These are phyloP conservation scores for Apis cerana DNA, from an alignment of 1,140 invertebrate genomes.

Conservation along the genomic window DNA sequence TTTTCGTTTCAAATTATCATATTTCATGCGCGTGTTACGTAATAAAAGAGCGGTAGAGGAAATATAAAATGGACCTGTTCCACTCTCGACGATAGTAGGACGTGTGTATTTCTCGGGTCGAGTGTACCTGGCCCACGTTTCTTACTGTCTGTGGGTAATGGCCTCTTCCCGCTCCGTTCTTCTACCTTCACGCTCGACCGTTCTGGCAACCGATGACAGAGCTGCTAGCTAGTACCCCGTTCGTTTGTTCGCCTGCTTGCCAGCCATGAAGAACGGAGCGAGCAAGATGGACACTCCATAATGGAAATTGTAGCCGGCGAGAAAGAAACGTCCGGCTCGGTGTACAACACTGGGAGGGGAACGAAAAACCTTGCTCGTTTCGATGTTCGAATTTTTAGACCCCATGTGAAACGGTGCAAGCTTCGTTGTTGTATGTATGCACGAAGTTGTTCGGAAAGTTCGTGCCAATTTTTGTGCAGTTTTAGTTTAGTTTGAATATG, in stretches of 20 bases:
- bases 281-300: slow-evolving; percentile 20
- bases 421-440: too few relatives aligned
- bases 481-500: too few relatives aligned
- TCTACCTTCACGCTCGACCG: slow-evolving; percentile 58
- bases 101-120: slow-evolving; percentile 64
- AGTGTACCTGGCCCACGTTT: slow-evolving; percentile 73
- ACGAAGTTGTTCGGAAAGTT: too few relatives aligned
- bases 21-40: slow-evolving; percentile 27
- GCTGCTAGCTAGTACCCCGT: slow-evolving; percentile 41
- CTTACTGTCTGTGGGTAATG: slow-evolving; percentile 69
- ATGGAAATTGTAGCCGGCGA: slow-evolving; percentile 55
- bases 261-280: slow-evolving; percentile 10
- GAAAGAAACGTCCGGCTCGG: slow-evolving; percentile 4
- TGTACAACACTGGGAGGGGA: background rate
- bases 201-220: slow-evolving; percentile 66
- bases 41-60: slow-evolving; percentile 42
- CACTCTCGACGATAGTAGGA: slow-evolving; percentile 35
- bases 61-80: slow-evolving; percentile 35
- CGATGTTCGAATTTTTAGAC: slow-evolving; percentile 19
- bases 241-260: slow-evolving; percentile 36
- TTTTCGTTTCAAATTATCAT: background rate
- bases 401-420: background rate
- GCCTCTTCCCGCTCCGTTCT: slow-evolving; percentile 58
- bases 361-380: slow-evolving; percentile 9
- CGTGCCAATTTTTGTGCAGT: too few relatives aligned